Evolutionary conservation across 2,888 invertebrate genomes (phyloP).

Genomic region (Lasioglossum marginatum): DNA sequence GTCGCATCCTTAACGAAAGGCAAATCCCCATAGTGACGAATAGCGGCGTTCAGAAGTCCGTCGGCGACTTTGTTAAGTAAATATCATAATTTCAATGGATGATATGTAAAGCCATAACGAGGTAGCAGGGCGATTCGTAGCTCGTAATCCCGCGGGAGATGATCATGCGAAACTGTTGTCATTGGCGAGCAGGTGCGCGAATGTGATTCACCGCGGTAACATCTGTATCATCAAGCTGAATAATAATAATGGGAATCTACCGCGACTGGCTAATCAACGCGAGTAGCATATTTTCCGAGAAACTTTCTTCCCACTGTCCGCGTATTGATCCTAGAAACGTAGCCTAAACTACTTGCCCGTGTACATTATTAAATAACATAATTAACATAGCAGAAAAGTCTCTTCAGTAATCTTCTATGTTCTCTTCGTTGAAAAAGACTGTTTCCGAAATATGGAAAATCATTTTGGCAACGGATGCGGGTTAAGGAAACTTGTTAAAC

Average conservation of each 20-base stretch:
- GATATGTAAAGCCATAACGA: constrained; percentile 40
- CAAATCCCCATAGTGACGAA: not conserved
- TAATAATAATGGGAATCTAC: constrained; percentile 33
- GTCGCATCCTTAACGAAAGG: not conserved
- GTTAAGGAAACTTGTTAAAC: not conserved
- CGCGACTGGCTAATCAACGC: not conserved
- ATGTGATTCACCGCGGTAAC: constrained; percentile 15
- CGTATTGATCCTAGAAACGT: not conserved
- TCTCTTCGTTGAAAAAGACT: not conserved
- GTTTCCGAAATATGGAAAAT: not conserved
- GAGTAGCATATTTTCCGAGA: not conserved
- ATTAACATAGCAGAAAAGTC: not conserved
- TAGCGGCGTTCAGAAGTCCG: not conserved
- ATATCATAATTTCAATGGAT: constrained; percentile 43
- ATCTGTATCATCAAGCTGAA: constrained; percentile 19
- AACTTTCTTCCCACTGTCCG: not conserved
- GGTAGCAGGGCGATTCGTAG: not conserved
- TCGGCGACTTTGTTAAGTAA: constrained; percentile 17
- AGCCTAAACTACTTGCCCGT: not conserved
- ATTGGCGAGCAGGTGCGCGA: constrained; percentile 34
- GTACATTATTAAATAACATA: not conserved
- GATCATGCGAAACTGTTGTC: constrained; percentile 26
- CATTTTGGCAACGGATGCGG: not conserved
- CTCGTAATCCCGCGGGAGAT: constrained; percentile 31
- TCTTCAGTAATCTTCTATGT: not conserved